phyloP scores from a whole-genome alignment of 37 sponge, comb jelly and placozoan genomes.

The Amphimedon queenslandica region DNA sequence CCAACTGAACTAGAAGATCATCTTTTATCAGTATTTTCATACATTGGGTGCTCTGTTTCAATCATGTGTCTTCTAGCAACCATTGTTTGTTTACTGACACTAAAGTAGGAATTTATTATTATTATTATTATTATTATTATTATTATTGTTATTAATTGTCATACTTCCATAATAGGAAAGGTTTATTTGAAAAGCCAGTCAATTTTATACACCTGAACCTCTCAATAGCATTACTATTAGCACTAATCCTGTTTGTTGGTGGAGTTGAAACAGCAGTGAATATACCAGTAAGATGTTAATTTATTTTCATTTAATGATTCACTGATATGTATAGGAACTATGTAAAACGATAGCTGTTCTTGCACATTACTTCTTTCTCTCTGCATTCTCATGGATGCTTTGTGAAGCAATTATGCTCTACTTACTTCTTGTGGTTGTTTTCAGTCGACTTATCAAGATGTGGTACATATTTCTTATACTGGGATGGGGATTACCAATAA shows the following conservation, averaged over 20 bases:
- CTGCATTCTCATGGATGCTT: slow-evolving; percentile 65
- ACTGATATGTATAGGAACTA: background rate
- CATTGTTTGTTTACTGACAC: slow-evolving; percentile 18
- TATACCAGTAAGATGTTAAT: background rate
- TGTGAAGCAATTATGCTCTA: slow-evolving; percentile 68
- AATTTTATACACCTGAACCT: slow-evolving; percentile 56
- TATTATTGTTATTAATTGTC: background rate
- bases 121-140: background rate
- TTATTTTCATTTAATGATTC: background rate
- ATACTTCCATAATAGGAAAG: slow-evolving; percentile 20
- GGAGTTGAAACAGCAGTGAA: slow-evolving; percentile 27
- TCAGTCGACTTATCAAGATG: slow-evolving; percentile 17
- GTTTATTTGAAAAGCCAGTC: slow-evolving; percentile 14
- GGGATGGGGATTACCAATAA: slow-evolving; percentile 22
- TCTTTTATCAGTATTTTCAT: slow-evolving; percentile 15
- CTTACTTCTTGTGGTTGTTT: slow-evolving; percentile 54
- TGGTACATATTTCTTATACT: slow-evolving; percentile 54
- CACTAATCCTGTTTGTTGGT: slow-evolving; percentile 29
- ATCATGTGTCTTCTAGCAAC: slow-evolving; percentile 22
- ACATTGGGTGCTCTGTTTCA: slow-evolving; percentile 27
- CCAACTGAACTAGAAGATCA: background rate
- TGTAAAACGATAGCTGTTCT: slow-evolving; percentile 32
- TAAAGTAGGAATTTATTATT: slow-evolving; percentile 6
- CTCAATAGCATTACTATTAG: slow-evolving; percentile 37
- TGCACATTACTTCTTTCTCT: slow-evolving; percentile 46